Percentiles rank a stretch among this genome's conserved stretches.
phyloP scores from a whole-genome alignment of 2,888 invertebrate species.

The Leucophora obtusa region DNA sequence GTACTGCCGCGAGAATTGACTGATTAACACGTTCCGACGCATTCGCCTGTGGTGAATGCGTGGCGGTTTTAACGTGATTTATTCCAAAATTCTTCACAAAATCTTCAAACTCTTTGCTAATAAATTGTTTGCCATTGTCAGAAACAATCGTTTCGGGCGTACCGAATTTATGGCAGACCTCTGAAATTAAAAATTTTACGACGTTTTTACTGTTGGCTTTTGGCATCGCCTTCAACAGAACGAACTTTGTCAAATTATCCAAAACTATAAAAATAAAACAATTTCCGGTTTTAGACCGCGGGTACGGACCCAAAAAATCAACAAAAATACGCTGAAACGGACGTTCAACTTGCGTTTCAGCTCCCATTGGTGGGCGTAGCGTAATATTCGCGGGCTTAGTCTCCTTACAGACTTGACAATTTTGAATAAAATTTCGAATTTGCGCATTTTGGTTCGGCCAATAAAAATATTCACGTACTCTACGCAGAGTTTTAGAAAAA shows the following conservation, averaged over 20 bases:
- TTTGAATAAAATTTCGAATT: neutral
- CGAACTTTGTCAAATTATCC: too few relatives aligned
- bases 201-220: too few relatives aligned
- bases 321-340: neutral
- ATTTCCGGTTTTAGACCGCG: neutral
- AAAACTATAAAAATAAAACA: too few relatives aligned
- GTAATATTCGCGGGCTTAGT: slow-evolving; percentile 24
- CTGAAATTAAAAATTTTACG: too few relatives aligned
- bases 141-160: slow-evolving; percentile 3
- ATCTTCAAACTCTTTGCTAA: neutral
- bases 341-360: slow-evolving; percentile 21
- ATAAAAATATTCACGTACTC: slow-evolving; percentile 28
- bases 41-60: neutral
- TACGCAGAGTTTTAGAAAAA: neutral
- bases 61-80: neutral
- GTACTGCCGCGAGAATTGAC: neutral
- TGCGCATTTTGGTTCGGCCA: slow-evolving; percentile 21
- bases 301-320: slow-evolving; percentile 2
- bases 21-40: slow-evolving; percentile 71
- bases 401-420: neutral
- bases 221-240: neutral
- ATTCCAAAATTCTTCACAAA: neutral
- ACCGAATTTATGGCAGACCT: neutral
- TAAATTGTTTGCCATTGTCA: slow-evolving; percentile 15
- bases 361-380: too few relatives aligned